Conservation (phyloP, 1,140 invertebrate species). For the Drosophila pseudoobscura region DNA sequence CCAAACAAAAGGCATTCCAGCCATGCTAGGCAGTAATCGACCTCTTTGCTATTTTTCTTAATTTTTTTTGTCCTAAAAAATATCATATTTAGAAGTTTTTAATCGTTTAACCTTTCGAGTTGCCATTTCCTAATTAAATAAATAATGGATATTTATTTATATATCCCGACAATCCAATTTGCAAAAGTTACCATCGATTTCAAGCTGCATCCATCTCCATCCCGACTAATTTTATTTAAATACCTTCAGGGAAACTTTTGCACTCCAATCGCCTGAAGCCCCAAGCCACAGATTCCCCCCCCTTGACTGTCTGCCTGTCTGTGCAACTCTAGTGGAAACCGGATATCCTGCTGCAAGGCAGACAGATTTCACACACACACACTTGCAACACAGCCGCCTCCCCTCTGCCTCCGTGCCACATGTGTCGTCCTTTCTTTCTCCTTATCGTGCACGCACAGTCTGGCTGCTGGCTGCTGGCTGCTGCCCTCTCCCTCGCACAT, state of each 20-base stretch:
- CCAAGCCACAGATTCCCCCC: conserved; percentile 12
- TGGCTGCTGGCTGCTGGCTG: conserved; percentile 15
- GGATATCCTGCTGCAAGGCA: conserved; percentile 75
- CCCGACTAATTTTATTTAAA: too few species aligned
- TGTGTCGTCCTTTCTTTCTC: conserved; percentile 15
- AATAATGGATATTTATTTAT: too few species aligned
- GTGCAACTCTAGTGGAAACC: conserved; percentile 60
- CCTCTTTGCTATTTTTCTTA: too few species aligned
- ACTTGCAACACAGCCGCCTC: conserved; percentile 37
- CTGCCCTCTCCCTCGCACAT: conserved; percentile 37
- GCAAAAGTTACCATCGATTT: too few species aligned
- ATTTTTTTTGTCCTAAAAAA: too few species aligned
- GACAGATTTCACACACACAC: conserved; percentile 37
- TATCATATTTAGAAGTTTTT: too few species aligned
- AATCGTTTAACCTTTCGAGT: too few species aligned
- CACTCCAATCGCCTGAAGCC: conserved; percentile 1
- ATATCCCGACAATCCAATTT: too few species aligned
- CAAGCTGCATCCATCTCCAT: too few species aligned
- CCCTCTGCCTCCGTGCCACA: conserved; percentile 15
- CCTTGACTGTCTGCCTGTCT: conserved; percentile 45
- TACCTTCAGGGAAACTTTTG: neutral
- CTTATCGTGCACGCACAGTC: conserved; percentile 69
- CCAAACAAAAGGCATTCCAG: too few species aligned
- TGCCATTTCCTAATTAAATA: too few species aligned
- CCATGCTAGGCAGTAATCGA: too few species aligned